A percentile compares a stretch with the other conserved stretches of the same genome.
phyloP scores from a whole-genome alignment of 2,888 invertebrate species.

The Phorcus lineatus region DNA sequence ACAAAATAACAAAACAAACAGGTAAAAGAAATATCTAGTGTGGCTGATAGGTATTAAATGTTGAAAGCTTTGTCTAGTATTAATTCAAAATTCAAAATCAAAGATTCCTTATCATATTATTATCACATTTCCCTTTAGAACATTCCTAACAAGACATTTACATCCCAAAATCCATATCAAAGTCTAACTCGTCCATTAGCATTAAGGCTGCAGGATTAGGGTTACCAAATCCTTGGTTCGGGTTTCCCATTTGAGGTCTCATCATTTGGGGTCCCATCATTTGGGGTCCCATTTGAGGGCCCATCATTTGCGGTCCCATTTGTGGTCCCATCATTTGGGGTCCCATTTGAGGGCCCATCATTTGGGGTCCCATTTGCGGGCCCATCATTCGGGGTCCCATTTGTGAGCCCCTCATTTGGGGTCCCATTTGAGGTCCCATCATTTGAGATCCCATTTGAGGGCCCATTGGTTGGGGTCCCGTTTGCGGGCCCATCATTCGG shows the following conservation, averaged over 20 bases:
- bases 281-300: background rate
- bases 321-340: background rate
- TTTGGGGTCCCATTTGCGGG: too few relatives aligned
- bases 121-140: too few relatives aligned
- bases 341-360: too few relatives aligned
- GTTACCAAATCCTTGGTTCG: background rate
- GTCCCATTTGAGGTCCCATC: background rate
- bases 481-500: background rate
- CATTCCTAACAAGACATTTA: background rate
- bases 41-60: too few relatives aligned
- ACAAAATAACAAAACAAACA: too few relatives aligned
- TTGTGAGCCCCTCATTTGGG: background rate
- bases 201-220: background rate
- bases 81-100: too few relatives aligned
- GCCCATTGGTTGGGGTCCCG: too few relatives aligned
- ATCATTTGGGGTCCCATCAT: background rate
- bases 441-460: too few relatives aligned
- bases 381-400: background rate
- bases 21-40: too few relatives aligned
- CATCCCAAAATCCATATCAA: conserved; percentile 23
- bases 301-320: background rate
- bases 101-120: too few relatives aligned
- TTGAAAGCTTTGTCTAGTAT: too few relatives aligned
- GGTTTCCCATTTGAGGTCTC: background rate
- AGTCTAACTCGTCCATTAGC: background rate